phyloP scores from a whole-genome alignment of 2,113 vertebrate genomes.

The Myrmophylax atrothorax region DNA sequence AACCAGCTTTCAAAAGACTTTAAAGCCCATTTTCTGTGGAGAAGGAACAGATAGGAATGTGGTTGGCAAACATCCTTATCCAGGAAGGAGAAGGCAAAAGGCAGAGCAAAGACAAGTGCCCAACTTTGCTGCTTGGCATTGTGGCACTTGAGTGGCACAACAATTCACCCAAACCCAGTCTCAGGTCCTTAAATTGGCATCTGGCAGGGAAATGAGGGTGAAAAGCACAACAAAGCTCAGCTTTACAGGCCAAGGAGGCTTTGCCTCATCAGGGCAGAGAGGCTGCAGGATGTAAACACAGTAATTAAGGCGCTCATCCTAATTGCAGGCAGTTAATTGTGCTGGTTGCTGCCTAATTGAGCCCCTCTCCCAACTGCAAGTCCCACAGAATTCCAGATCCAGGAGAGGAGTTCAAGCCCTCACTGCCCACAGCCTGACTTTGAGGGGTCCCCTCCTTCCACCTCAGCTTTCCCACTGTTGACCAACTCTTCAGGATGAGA shows the following conservation, averaged over 20 bases:
- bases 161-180: neutral
- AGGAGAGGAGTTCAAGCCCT: neutral
- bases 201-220: neutral
- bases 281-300: constrained; percentile 31
- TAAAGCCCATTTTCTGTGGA: neutral
- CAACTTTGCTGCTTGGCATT: neutral
- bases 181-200: neutral
- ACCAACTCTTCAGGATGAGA: neutral
- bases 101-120: neutral
- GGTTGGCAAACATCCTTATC: neutral
- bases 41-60: neutral
- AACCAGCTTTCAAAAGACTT: neutral
- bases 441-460: neutral
- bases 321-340: constrained; percentile 53
- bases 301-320: constrained; percentile 35
- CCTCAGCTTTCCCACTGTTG: neutral
- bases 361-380: neutral
- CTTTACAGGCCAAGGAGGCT: neutral
- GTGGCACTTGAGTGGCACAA: neutral
- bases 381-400: neutral
- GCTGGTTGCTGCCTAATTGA: constrained; percentile 2
- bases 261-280: neutral
- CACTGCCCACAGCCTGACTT: neutral
- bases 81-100: neutral
- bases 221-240: neutral